Conservation (phyloP, 2,888 invertebrate genomes). For the Microctonus hyperodae region DNA sequence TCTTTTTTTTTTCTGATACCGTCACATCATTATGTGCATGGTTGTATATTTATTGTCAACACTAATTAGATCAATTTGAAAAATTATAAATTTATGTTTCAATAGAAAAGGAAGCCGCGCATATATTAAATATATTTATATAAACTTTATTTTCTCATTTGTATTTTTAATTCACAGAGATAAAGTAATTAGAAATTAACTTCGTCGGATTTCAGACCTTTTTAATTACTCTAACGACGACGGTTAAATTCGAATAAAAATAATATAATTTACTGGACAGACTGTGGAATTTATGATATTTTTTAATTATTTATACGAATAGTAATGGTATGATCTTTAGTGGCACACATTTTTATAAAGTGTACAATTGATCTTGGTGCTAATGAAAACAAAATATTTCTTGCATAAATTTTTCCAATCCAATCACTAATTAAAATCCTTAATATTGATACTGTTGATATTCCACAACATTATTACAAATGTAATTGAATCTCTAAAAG, state of each 20-base stretch:
- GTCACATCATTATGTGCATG: neutral
- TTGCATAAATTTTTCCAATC: no score
- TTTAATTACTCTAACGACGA: constrained; percentile 30
- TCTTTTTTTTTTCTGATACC: neutral
- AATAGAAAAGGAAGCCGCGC: neutral
- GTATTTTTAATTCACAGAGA: constrained; percentile 14
- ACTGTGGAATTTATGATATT: neutral
- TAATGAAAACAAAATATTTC: no score
- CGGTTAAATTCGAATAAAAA: constrained; percentile 1
- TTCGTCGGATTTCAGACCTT: constrained; percentile 12
- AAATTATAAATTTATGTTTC: neutral
- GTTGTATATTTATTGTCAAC: neutral
- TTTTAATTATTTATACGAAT: no score
- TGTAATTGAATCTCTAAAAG: no score
- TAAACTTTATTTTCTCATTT: no score
- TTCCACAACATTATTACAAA: no score
- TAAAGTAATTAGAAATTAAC: constrained; percentile 28
- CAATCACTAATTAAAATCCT: no score
- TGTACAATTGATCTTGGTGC: no score
- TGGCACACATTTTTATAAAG: no score
- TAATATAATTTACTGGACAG: constrained; percentile 7
- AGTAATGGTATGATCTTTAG: no score
- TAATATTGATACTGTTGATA: no score
- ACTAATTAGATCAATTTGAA: neutral
- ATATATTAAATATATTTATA: constrained; percentile 2